Evolutionary conservation across 2,797 vertebrate species (phyloP).

Genomic region (Eulemur mongoz): DNA sequence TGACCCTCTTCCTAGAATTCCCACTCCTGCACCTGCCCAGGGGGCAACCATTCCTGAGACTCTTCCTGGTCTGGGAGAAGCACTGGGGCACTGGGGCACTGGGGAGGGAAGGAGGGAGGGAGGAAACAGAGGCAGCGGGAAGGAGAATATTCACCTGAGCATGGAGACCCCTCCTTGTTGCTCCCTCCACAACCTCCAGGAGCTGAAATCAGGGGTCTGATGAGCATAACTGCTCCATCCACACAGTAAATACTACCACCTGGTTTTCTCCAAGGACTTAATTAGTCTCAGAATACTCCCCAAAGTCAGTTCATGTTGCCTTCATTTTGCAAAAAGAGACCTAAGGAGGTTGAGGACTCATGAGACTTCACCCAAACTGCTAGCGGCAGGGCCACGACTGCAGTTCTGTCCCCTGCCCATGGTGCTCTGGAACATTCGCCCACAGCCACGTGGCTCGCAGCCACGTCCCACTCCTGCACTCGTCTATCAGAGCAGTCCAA

Average conservation of each 20-base stretch:
- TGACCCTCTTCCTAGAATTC: not conserved
- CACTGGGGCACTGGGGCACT: too few species aligned
- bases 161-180: too few species aligned
- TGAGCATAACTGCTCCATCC: not conserved
- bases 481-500: not conserved
- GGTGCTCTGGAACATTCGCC: not conserved
- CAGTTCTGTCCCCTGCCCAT: not conserved
- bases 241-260: not conserved
- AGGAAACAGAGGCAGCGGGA: not conserved
- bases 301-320: not conserved
- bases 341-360: not conserved
- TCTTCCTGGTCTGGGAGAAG: not conserved
- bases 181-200: not conserved
- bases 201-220: not conserved
- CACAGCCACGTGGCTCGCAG: not conserved
- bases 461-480: not conserved
- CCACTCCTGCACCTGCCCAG: not conserved
- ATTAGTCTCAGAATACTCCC: not conserved
- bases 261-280: constrained; percentile 35
- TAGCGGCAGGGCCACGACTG: not conserved
- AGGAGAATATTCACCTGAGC: not conserved
- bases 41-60: not conserved
- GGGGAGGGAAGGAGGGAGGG: not conserved
- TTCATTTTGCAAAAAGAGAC: constrained; percentile 5
- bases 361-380: not conserved